Conservation (phyloP, 2,113 vertebrate species). For the Smithornis capensis region DNA sequence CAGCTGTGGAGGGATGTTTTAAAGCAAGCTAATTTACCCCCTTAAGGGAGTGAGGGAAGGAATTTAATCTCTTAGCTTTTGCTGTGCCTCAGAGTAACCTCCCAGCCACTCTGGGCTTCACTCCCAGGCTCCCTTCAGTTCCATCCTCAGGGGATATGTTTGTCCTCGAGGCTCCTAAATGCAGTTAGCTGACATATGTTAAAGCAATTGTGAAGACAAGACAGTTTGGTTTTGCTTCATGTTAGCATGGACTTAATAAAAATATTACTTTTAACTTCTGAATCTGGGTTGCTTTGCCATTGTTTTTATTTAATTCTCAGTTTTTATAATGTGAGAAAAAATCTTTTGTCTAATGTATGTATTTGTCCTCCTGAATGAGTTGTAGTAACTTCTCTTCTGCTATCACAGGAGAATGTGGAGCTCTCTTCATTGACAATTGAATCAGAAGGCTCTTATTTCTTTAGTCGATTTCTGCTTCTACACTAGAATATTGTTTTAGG, state of each 20-base stretch:
- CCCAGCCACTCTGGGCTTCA: background rate
- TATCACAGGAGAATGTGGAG: background rate
- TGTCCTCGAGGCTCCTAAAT: background rate
- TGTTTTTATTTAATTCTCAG: background rate
- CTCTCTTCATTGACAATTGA: background rate
- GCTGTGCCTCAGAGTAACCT: background rate
- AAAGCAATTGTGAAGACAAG: background rate
- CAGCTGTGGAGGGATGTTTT: background rate
- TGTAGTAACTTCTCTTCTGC: background rate
- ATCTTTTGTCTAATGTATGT: background rate
- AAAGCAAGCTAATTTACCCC: background rate
- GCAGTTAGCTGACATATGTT: background rate
- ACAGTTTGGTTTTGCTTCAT: background rate
- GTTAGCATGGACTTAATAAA: background rate
- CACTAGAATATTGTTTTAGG: background rate
- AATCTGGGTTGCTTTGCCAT: background rate
- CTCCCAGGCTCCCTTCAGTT: slow-evolving; percentile 13
- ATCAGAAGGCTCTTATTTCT: background rate
- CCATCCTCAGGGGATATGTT: background rate
- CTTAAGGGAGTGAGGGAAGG: background rate
- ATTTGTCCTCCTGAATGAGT: background rate
- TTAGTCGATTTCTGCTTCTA: background rate
- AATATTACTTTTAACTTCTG: background rate
- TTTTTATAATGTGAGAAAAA: background rate
- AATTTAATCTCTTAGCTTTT: background rate